A percentile compares a stretch with the other conserved stretches of the same genome.
phyloP scores from a whole-genome alignment of 1,140 invertebrate genomes.

The Cydia strobilella region DNA sequence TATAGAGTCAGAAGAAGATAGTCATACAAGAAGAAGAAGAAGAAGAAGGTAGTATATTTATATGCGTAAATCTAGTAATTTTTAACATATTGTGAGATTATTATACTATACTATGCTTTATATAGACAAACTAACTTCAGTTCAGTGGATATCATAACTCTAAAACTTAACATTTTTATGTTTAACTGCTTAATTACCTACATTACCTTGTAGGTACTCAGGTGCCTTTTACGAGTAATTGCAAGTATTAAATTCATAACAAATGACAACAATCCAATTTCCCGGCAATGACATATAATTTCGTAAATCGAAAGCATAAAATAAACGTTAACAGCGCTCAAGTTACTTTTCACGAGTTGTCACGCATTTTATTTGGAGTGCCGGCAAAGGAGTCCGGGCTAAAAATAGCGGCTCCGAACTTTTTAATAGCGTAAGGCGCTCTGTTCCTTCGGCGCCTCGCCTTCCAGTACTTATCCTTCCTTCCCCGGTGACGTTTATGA shows the following conservation, averaged over 20 bases:
- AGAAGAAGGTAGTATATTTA: too few species aligned
- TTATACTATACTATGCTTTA: too few species aligned
- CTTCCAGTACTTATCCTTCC: too few species aligned
- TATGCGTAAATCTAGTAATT: too few species aligned
- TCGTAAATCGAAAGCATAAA: slow-evolving; percentile 11
- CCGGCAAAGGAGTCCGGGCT: slow-evolving; percentile 48
- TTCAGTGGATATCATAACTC: too few species aligned
- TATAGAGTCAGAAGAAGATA: too few species aligned
- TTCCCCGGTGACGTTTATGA: slow-evolving; percentile 71
- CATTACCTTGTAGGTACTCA: background rate
- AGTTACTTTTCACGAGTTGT: slow-evolving; percentile 59
- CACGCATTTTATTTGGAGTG: slow-evolving; percentile 58
- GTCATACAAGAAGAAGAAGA: too few species aligned
- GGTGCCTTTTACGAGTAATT: background rate
- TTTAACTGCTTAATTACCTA: background rate
- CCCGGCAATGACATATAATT: background rate
- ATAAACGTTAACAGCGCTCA: slow-evolving; percentile 32
- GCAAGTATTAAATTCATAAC: background rate
- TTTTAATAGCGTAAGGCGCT: slow-evolving; percentile 64
- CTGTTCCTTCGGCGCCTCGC: slow-evolving; percentile 61
- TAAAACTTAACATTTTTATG: too few species aligned
- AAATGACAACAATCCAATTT: slow-evolving; percentile 14
- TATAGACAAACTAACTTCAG: too few species aligned
- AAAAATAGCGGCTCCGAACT: slow-evolving; percentile 74
- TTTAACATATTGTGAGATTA: too few species aligned